Evolutionary conservation across 2,113 vertebrate genomes (phyloP).

Genomic region (Oryzias curvinotus): DNA sequence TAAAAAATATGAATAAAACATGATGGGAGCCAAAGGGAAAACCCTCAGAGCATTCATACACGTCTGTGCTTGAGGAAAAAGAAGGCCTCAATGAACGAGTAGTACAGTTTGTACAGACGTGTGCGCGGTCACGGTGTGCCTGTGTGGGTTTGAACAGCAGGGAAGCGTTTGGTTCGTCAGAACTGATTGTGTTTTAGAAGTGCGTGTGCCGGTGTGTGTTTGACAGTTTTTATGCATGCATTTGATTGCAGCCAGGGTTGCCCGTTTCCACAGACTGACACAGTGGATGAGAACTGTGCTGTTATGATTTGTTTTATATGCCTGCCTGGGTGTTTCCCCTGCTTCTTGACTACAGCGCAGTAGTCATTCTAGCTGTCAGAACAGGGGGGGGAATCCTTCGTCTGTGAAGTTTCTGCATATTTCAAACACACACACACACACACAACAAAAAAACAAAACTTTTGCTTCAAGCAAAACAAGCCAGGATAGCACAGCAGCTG

Average conservation of each 20-base stretch:
- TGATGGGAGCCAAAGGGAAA: conserved; percentile 59
- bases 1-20: conserved; percentile 70
- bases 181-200: conserved; percentile 5
- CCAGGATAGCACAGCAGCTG: no score
- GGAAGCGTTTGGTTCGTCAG: conserved; percentile 54
- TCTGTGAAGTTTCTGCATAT: conserved; percentile 22
- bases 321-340: conserved; percentile 58
- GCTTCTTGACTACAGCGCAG: conserved; percentile 20
- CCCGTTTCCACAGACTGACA: conserved; percentile 49
- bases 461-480: no score
- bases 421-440: conserved; percentile 14
- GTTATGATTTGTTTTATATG: conserved; percentile 54
- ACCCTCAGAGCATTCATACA: conserved; percentile 50
- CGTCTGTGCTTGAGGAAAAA: conserved; percentile 29
- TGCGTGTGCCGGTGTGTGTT: conserved; percentile 3
- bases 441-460: not conserved
- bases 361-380: conserved; percentile 40
- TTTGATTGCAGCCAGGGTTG: conserved; percentile 58
- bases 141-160: conserved; percentile 37
- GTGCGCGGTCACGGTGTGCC: conserved; percentile 8
- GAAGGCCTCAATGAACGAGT: conserved; percentile 14
- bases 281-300: conserved; percentile 51
- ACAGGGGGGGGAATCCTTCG: conserved; percentile 51
- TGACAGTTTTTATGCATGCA: conserved; percentile 34
- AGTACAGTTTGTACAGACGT: conserved; percentile 19